phyloP scores from a whole-genome alignment of 2,888 invertebrate species.

The Cenopis cana region DNA sequence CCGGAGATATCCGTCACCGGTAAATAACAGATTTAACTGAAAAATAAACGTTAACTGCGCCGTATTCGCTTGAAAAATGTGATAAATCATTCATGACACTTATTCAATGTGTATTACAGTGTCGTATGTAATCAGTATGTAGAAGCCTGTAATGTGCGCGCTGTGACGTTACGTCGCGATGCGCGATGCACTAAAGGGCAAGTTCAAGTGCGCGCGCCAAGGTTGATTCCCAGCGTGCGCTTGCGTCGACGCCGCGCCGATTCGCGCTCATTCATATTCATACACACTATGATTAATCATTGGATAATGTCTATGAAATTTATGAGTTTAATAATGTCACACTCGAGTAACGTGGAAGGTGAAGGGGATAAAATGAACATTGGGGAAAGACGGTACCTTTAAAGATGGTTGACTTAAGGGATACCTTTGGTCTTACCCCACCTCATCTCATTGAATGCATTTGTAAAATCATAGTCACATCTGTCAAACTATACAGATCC shows the following conservation, averaged over 20 bases:
- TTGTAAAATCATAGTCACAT: neutral
- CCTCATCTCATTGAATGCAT: neutral
- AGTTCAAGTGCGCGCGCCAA: conserved; percentile 79
- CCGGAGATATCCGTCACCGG: no score
- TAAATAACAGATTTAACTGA: no score
- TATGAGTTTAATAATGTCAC: conserved; percentile 27
- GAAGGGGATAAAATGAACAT: no score
- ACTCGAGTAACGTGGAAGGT: neutral
- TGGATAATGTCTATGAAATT: conserved; percentile 11
- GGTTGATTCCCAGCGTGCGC: conserved; percentile 65
- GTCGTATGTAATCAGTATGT: neutral
- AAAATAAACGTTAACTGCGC: no score
- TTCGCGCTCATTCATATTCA: conserved; percentile 45
- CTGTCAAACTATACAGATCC: neutral
- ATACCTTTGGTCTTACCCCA: no score
- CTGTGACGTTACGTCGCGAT: conserved; percentile 33
- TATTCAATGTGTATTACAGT: neutral
- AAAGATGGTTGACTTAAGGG: no score
- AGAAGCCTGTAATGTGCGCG: conserved; percentile 14
- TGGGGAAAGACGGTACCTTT: no score
- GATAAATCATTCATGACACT: neutral
- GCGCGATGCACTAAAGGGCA: conserved; percentile 57
- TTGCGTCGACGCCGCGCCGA: conserved; percentile 57
- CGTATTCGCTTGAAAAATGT: no score
- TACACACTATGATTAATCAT: conserved; percentile 18